Evolutionary conservation across 2,888 invertebrate genomes (phyloP), one percentile per base, ranked within the genome.

Genomic region (Phyllotreta striolata): DNA sequence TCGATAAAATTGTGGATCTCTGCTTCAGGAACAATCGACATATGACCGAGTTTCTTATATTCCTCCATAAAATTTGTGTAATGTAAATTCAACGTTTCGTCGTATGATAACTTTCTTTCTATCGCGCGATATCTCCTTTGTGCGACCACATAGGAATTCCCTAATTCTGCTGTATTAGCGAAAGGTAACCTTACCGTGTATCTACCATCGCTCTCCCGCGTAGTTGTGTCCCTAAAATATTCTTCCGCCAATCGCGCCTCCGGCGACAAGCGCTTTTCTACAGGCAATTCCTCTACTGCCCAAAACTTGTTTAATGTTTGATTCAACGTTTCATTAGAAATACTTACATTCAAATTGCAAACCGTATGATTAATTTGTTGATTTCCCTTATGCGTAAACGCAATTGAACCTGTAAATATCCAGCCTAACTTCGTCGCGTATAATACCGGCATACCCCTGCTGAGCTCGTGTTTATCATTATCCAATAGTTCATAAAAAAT

Each of bases 111-210:
- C 55, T 47, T 52, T n/a, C 40, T 43, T 59, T 66, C 63, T 10
- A 64, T 13, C 7, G 39, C 10, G 10, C 14, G 35, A 61, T 55
- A 64, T 46, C 55, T 10, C 34, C 49, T 60, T 9, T 39, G 14
- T n/a, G 63, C 56, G 5, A 37, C 24, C 13, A 12, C n/a, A 8
- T 12, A 14, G 6, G 66, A 60, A 12, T 63, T 52, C 3, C 52
- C 60, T 12, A 60, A 14, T 3, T 47, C 8, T 8, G 37, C 9
- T 1, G 6, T 3, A 35, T 58, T 44, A 10, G 24, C 37, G n/a
- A 62, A 54, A 4, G 59, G 62, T n/a, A 65, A 41, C 38, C 35
- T 56, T 8, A 65, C 65, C 1, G 62, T 37, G 47, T 55, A 62
- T 35, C 60, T 10, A 9, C 66, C 63, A 8, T 40, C 12, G 4